These are phyloP conservation scores for Mormyrops boulengeri DNA, from an alignment of 2,797 vertebrate genomes.

Conservation along the genomic window DNA sequence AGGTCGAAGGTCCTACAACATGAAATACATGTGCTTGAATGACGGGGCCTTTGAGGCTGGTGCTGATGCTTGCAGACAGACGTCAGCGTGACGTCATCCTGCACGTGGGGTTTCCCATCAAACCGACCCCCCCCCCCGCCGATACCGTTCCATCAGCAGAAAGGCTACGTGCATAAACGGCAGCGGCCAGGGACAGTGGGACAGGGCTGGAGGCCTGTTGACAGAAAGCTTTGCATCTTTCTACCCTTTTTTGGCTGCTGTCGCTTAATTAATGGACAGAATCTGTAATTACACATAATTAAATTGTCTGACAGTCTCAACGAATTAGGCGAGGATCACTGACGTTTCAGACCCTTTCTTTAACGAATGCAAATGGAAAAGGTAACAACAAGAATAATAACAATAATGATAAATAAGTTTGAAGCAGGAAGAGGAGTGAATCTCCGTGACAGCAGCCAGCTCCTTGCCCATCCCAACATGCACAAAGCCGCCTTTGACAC, in stretches of 20 bases:
- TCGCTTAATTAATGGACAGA: neutral
- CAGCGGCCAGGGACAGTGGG: neutral
- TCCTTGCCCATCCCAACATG: neutral
- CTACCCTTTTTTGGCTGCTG: neutral
- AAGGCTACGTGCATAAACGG: neutral
- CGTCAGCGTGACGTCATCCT: neutral
- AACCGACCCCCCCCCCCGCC: neutral
- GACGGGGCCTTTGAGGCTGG: neutral
- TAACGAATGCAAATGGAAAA: neutral
- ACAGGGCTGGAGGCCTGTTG: neutral
- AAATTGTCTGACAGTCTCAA: neutral
- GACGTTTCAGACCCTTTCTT: neutral
- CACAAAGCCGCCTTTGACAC: slow-evolving; percentile 10
- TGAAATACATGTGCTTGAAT: neutral
- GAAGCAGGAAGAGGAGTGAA: neutral
- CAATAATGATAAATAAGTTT: neutral
- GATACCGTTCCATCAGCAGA: neutral
- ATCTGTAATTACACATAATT: neutral
- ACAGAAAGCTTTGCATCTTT: neutral
- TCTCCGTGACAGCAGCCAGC: neutral
- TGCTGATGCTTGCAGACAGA: neutral
- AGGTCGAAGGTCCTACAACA: neutral
- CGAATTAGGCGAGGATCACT: neutral
- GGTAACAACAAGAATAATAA: neutral
- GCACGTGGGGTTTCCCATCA: neutral